phyloP scores from a whole-genome alignment of 1,140 invertebrate species.

The Delia radicum region DNA sequence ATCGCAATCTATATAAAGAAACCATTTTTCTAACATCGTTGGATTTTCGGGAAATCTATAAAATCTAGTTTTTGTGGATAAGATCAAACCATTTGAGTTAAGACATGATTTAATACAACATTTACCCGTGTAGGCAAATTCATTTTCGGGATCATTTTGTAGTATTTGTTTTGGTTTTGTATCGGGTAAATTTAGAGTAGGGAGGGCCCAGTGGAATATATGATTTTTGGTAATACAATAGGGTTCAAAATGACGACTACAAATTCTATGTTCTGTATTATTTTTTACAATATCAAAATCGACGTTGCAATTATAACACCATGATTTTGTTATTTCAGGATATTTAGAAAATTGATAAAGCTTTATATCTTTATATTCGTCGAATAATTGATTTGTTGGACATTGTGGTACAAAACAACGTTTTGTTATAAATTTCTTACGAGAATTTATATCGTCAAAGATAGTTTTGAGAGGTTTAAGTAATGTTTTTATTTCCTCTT shows the following conservation, averaged over 20 bases:
- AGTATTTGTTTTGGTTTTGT: neutral
- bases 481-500: too few species aligned
- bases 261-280: neutral
- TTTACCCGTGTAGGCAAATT: slow-evolving; percentile 21
- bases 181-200: slow-evolving; percentile 19
- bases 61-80: slow-evolving; percentile 15
- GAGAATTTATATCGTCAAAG: neutral
- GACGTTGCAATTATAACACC: neutral
- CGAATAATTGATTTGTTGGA: neutral
- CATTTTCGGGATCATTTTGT: neutral
- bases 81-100: slow-evolving; percentile 35
- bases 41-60: slow-evolving; percentile 43
- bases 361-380: neutral
- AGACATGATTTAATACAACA: slow-evolving; percentile 43
- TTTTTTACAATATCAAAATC: neutral
- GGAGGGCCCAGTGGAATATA: slow-evolving; percentile 16
- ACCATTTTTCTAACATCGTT: slow-evolving; percentile 44
- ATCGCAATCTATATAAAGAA: slow-evolving; percentile 41
- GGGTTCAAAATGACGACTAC: slow-evolving; percentile 7
- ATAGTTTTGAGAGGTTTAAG: neutral
- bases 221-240: slow-evolving; percentile 6
- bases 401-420: neutral
- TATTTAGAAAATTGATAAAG: neutral
- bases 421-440: neutral
- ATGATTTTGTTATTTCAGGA: neutral